Percentiles rank a stretch among this genome's conserved stretches.
phyloP scores from a whole-genome alignment of 1,140 invertebrate species.

The Lasioglossum baleicum region DNA sequence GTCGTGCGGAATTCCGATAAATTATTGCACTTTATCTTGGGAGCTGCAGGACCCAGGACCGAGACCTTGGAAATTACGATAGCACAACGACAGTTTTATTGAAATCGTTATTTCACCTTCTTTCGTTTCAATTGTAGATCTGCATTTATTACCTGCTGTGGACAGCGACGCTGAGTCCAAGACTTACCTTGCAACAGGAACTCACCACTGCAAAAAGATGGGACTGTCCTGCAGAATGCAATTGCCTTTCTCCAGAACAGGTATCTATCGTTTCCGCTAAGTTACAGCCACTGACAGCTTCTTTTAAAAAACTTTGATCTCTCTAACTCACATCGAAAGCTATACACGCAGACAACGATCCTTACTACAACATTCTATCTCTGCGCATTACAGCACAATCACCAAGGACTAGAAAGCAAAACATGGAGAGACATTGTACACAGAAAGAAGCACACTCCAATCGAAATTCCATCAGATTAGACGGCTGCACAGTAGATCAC shows the following conservation, averaged over 20 bases:
- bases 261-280: slow-evolving; percentile 74
- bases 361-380: not conserved
- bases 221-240: slow-evolving; percentile 86
- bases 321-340: no score
- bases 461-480: no score
- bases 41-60: not conserved
- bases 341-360: not conserved
- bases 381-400: not conserved
- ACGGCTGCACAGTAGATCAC: no score
- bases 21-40: not conserved
- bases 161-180: slow-evolving; percentile 65
- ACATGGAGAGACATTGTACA: not conserved
- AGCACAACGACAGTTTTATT: not conserved
- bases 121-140: slow-evolving; percentile 59
- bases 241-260: slow-evolving; percentile 90
- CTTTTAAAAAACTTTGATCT: no score
- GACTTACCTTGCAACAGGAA: slow-evolving; percentile 61
- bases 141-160: slow-evolving; percentile 73
- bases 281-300: not conserved
- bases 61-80: not conserved
- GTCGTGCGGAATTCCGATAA: not conserved
- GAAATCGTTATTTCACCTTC: not conserved
- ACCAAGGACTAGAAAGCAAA: not conserved
- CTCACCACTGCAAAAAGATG: slow-evolving; percentile 57
- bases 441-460: not conserved